A percentile compares a stretch with the other conserved stretches of the same genome.
Evolutionary conservation across 2,797 vertebrate genomes (phyloP).

Genomic region (Crenichthys baileyi): DNA sequence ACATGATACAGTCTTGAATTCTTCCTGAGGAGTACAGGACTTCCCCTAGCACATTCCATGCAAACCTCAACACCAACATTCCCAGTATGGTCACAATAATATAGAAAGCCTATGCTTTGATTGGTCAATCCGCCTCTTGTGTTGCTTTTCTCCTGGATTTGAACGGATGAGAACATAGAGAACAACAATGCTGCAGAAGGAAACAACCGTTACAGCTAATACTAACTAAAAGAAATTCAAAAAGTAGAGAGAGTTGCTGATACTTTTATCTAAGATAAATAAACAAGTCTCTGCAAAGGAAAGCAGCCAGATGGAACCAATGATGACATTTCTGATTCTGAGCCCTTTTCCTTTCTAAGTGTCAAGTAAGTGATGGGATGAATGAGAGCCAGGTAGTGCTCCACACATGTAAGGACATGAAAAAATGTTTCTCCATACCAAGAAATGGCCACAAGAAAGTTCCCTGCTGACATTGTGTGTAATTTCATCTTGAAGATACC

Average conservation of each 20-base stretch:
- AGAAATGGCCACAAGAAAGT: rapidly evolving
- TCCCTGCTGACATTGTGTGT: rapidly evolving
- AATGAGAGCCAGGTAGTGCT: slow-evolving; percentile 46
- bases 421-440: slow-evolving; percentile 10
- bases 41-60: rapidly evolving
- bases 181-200: slow-evolving; percentile 36
- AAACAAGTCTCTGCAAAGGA: neutral
- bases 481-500: rapidly evolving
- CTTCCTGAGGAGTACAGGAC: rapidly evolving
- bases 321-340: slow-evolving; percentile 24
- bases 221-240: neutral
- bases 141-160: slow-evolving; percentile 30
- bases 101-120: slow-evolving; percentile 33
- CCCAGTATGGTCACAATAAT: slow-evolving; percentile 20
- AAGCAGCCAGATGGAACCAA: slow-evolving; percentile 5
- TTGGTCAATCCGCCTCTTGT: neutral
- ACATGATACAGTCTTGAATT: rapidly evolving
- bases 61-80: neutral
- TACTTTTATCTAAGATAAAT: neutral
- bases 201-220: neutral
- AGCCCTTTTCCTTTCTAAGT: slow-evolving; percentile 14
- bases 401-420: slow-evolving; percentile 38
- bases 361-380: slow-evolving; percentile 39
- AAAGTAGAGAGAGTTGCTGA: rapidly evolving
- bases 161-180: slow-evolving; percentile 29